Base-by-base conservation (phyloP, 2,113 vertebrate species). In the Heterotilapia buettikoferi region DNA sequence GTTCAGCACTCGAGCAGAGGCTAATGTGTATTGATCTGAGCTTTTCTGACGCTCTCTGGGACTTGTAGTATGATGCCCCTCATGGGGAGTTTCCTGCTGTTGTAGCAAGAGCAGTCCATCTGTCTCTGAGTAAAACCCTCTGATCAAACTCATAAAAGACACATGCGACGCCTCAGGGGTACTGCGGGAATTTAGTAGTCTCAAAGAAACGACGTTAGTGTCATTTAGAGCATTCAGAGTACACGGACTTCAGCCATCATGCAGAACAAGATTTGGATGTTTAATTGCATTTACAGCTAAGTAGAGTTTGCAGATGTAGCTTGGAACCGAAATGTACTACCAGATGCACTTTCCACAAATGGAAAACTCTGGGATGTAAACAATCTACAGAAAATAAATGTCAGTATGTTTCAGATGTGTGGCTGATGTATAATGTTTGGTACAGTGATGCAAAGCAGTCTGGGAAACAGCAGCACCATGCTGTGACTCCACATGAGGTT, bases 11-110 rank as follows among this genome's bases (percentile, higher is more conserved):
- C 16, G 7, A 91, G 89, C 54, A 57, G 84, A 88, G 83, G 89
- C 89, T 96, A 96, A 96, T 96, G 95, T 61, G 83, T 95, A 95
- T 96, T 91, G 95, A 96, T 96, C 93, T 76, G 7, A 43, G 84
- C 68, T 80, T 94, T 92, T 90, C 66, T 87, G 89, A 90, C 89
- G 88, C 88, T 86, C 90, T 59, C 26, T 52, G 88, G 89, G 89
- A 90, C 85, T 81, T 90, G 94, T 91, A 92, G 86, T 87, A 54
- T 29, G 90, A 93, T 54, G 83, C 85, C 89, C 78, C 94, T 85
- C 89, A 24, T 50, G 86, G 92, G 89, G 90, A 54, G 53, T 73
- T 21, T 88, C 87, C 92, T 92, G 89, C 90, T 92, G 89, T 61
- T 88, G 83, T 43, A 63, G 84, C 81, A 82, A 76, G 89, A 85